Conservation (phyloP, 1,140 invertebrate species). For the Neuroterus valhalla region DNA sequence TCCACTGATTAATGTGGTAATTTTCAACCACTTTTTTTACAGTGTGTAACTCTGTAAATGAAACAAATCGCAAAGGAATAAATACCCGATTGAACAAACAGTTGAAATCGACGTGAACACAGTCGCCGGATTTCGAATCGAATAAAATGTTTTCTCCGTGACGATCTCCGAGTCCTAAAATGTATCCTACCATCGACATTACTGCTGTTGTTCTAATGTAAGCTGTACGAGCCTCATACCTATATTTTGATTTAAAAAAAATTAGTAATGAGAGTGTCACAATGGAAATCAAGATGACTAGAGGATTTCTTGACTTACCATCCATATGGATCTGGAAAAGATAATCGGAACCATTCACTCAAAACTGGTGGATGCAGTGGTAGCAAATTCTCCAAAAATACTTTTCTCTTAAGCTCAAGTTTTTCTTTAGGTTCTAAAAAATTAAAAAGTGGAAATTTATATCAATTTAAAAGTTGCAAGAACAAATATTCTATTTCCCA, state of each 20-base stretch:
- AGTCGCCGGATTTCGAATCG: conserved; percentile 92
- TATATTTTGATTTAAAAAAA: conserved; percentile 60
- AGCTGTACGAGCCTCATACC: conserved; percentile 88
- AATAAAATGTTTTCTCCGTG: conserved; percentile 98
- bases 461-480: too few relatives aligned
- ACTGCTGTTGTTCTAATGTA: conserved; percentile 95
- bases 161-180: conserved; percentile 96
- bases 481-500: too few relatives aligned
- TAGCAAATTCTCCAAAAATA: conserved; percentile 84
- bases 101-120: conserved; percentile 98
- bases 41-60: conserved; percentile 33
- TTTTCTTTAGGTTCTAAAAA: conserved; percentile 76
- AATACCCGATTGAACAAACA: conserved; percentile 93
- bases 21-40: too few relatives aligned
- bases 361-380: conserved; percentile 89
- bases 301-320: conserved; percentile 78
- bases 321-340: conserved; percentile 91
- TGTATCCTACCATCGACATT: conserved; percentile 99
- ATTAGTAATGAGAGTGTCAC: conserved; percentile 28
- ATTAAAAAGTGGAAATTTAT: background rate
- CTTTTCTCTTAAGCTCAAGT: conserved; percentile 82
- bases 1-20: too few relatives aligned
- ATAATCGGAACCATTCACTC: conserved; percentile 91
- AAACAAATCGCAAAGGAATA: conserved; percentile 31
- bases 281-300: conserved; percentile 21